A percentile compares a stretch with the other conserved stretches of the same genome.
These are phyloP conservation scores for Pammene aurita DNA, from an alignment of 2,888 invertebrate genomes.

Conservation along the genomic window DNA sequence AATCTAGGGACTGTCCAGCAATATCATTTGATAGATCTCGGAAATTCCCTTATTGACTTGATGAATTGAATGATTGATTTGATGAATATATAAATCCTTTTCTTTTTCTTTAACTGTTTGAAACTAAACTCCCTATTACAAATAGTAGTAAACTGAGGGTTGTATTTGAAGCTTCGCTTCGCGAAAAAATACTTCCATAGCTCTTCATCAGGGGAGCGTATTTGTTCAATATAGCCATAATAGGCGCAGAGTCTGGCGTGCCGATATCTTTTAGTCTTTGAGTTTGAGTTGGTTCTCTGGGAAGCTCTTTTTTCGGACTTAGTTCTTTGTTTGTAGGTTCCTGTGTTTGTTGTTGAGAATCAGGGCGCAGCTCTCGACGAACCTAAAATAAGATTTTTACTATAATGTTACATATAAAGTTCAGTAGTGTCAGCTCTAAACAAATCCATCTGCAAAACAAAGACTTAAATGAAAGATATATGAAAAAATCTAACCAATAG, in stretches of 20 bases:
- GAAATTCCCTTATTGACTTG: neutral
- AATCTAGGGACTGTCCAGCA: neutral
- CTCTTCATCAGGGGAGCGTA: conserved; percentile 69
- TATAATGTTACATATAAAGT: too few species aligned
- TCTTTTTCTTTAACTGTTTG: neutral
- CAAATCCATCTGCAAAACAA: too few species aligned
- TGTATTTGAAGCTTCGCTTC: conserved; percentile 17
- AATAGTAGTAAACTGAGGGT: conserved; percentile 5
- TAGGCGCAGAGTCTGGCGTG: conserved; percentile 52
- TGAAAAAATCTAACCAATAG: too few species aligned
- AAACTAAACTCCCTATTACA: conserved; percentile 20
- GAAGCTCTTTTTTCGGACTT: neutral
- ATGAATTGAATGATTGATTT: too few species aligned
- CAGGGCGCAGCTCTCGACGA: conserved; percentile 12
- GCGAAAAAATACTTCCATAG: conserved; percentile 53
- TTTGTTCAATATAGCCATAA: conserved; percentile 64
- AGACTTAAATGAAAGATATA: too few species aligned
- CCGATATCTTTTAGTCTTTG: conserved; percentile 45
- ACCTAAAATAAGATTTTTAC: conserved; percentile 1
- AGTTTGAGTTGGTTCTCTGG: neutral
- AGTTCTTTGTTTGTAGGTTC: neutral
- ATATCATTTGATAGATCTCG: neutral
- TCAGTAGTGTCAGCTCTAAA: too few species aligned
- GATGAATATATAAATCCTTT: neutral
- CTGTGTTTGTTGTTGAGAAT: neutral